phyloP scores from a whole-genome alignment of 2,797 vertebrate species.

The Coranthus polyacanthus region DNA sequence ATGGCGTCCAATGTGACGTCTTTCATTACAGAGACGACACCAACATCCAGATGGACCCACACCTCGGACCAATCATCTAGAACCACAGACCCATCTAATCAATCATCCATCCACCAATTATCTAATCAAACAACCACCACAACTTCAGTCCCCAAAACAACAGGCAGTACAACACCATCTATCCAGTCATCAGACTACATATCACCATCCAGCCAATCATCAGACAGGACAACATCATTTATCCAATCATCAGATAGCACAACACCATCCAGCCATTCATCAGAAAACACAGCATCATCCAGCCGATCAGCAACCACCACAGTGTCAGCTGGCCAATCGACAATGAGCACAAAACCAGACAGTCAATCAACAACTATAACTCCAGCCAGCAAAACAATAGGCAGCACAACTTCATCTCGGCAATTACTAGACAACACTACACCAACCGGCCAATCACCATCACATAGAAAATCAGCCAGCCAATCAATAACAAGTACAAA shows the following conservation, averaged over 20 bases:
- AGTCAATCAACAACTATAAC: not conserved
- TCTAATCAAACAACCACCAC: too few species aligned
- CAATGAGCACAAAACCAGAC: not conserved
- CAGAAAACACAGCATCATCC: not conserved
- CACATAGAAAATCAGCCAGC: not conserved
- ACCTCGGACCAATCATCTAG: constrained; percentile 22
- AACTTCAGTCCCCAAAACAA: too few species aligned
- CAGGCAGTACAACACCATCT: not conserved
- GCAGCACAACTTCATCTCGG: too few species aligned
- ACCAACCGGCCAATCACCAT: not conserved
- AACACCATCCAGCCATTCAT: constrained; percentile 6
- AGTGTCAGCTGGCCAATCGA: not conserved
- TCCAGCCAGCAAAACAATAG: not conserved
- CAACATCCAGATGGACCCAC: constrained; percentile 26
- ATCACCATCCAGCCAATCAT: constrained; percentile 11
- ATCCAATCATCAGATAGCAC: constrained; percentile 1
- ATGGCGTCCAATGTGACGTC: constrained; percentile 14
- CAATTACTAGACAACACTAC: not conserved
- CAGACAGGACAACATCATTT: constrained; percentile 25
- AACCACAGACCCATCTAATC: not conserved
- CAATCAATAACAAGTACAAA: not conserved
- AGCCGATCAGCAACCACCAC: not conserved
- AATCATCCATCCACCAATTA: not conserved
- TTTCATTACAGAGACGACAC: constrained; percentile 21
- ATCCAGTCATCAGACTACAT: constrained; percentile 21